Evolutionary conservation across 2,888 invertebrate species (phyloP), one percentile per base, ranked within the genome.

Genomic region (Boloria euphrosyne): DNA sequence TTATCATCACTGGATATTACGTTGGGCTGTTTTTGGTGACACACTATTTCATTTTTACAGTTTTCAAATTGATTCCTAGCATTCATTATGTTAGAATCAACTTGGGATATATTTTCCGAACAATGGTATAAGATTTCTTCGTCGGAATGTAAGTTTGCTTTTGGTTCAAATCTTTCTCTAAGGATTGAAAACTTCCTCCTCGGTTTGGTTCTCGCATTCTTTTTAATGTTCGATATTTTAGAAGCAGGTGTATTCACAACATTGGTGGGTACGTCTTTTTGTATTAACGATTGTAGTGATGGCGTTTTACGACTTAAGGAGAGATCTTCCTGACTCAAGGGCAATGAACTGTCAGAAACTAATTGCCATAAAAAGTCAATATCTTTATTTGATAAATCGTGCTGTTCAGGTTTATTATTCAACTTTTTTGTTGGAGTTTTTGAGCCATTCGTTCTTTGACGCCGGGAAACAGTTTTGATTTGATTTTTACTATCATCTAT

Each of bases 131-230:
- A 77, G 52, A 86, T 83, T 83, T 92, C 92, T 81, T 91, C 90
- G 73, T 93, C 92, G 0, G 90, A 90, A 77, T 87, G 82, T 57
- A 86, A 78, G 68, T 85, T 85, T 43, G 76, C 66, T 77, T 89
- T 90, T 22, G 93, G 92, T 79, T 94, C 94, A 80, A 94, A 94
- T 69, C 89, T 90, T 75, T 94, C 94, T 73, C 93, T 86, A 17
- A 94, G 77, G 65, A 94, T 86, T 4, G 94, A 94, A 81, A 94
- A 93, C 77, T 94, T 94, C 72, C 94, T 83, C 66, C 93, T 86
- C 0, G 94, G 93, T 76, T 89, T 89, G 71, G 82, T 89, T 68
- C 85, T 82, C 13, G 77, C 75, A 53, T 76, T 83, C 75, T 91
- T 93, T 75, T 89, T 91, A n/a, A 81, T 79, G 68, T 87, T 88